phyloP scores from a whole-genome alignment of 1,140 invertebrate genomes.

The Copidosoma floridanum region DNA sequence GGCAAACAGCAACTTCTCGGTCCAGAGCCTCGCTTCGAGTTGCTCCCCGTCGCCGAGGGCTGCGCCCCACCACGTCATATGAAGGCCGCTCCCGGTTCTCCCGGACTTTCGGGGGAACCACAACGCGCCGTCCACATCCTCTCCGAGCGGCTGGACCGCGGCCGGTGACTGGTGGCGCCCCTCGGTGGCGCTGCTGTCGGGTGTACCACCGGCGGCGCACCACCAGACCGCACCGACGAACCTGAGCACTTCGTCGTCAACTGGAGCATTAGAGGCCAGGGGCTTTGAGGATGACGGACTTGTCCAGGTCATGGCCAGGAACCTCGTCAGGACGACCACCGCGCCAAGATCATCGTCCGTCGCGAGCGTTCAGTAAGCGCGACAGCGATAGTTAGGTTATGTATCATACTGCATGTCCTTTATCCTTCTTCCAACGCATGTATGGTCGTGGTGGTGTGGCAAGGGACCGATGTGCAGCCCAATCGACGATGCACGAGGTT shows the following conservation, averaged over 20 bases:
- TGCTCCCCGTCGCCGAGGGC: constrained; percentile 33
- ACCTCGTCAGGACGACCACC: neutral
- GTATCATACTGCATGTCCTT: neutral
- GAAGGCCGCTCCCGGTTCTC: constrained; percentile 80
- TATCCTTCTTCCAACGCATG: neutral
- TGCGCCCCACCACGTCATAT: constrained; percentile 80
- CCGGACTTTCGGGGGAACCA: constrained; percentile 61
- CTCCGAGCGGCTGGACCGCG: constrained; percentile 45
- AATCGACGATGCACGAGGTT: no score
- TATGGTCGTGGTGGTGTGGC: no score
- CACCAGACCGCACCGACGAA: constrained; percentile 36
- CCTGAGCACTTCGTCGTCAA: constrained; percentile 32
- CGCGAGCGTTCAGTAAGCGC: constrained; percentile 36
- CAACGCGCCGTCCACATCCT: no score
- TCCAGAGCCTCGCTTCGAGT: constrained; percentile 50
- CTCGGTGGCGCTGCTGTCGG: constrained; percentile 47
- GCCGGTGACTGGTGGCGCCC: constrained; percentile 52
- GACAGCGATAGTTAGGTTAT: no score
- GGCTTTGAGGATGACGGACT: constrained; percentile 21
- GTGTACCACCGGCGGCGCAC: no score
- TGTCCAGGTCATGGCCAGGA: constrained; percentile 1
- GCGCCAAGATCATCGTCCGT: constrained; percentile 32
- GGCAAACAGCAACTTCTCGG: constrained; percentile 45
- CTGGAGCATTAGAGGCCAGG: constrained; percentile 20
- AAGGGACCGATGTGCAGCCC: no score